A percentile compares a stretch with the other conserved stretches of the same genome.
Evolutionary conservation across 2,113 vertebrate genomes (phyloP).

Genomic region (Mesocricetus auratus): DNA sequence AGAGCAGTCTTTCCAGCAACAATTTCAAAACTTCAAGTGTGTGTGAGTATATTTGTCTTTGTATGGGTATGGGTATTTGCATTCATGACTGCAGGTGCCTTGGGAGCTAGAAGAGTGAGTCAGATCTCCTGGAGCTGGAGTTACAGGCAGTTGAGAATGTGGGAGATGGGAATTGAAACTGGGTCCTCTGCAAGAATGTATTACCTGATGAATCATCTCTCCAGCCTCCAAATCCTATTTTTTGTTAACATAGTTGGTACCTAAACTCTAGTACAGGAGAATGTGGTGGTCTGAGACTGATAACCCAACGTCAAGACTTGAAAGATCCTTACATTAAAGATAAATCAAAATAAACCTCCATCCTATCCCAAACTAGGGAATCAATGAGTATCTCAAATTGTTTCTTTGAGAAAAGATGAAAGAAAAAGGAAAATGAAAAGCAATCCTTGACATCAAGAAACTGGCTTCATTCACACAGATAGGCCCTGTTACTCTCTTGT

Average conservation of each 20-base stretch:
- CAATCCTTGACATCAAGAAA: slow-evolving; percentile 16
- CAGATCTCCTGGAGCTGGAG: background rate
- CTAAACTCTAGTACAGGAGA: slow-evolving; percentile 2
- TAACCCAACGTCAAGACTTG: background rate
- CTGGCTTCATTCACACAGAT: background rate
- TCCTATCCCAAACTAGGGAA: background rate
- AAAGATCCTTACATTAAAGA: background rate
- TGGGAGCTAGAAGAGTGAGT: background rate
- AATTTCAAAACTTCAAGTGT: background rate
- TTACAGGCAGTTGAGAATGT: background rate
- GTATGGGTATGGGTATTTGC: background rate
- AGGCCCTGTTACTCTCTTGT: slow-evolving; percentile 8
- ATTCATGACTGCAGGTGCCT: background rate
- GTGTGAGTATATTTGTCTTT: background rate
- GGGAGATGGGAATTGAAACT: background rate
- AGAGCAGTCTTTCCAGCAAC: background rate
- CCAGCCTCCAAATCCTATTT: background rate
- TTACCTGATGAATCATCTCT: background rate
- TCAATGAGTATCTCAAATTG: background rate
- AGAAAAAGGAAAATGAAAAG: slow-evolving; percentile 30
- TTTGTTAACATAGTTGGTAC: background rate
- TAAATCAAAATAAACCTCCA: slow-evolving; percentile 7
- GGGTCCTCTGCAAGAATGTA: background rate
- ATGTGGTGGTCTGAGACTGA: background rate
- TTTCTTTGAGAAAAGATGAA: background rate